These are phyloP conservation scores for Troides helena DNA, from an alignment of 2,888 invertebrate genomes.

Conservation along the genomic window DNA sequence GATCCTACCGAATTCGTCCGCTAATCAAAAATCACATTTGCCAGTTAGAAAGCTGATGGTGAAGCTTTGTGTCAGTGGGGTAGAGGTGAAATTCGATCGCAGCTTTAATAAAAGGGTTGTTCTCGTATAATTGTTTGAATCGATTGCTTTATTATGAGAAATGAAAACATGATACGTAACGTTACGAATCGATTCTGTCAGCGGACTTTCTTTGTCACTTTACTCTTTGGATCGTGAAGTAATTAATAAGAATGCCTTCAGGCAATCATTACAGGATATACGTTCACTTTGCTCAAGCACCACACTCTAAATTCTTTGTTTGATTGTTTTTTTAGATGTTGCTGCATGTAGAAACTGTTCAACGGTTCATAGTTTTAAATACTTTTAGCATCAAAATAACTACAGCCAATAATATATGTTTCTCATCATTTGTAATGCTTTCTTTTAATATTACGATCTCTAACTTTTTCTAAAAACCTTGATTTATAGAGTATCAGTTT, in stretches of 20 bases:
- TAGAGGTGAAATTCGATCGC: conserved; percentile 13
- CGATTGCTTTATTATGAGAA: conserved; percentile 38
- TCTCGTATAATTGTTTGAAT: conserved; percentile 27
- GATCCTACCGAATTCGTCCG: conserved; percentile 43
- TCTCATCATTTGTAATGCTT: no score
- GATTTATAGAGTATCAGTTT: no score
- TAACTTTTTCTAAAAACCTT: no score
- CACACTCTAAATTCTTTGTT: background rate
- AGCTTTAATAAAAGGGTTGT: background rate
- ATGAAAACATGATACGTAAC: conserved; percentile 58
- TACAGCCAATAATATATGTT: no score
- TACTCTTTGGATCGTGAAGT: conserved; percentile 53
- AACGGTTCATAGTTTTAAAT: no score
- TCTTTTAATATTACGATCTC: no score
- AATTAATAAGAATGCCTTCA: conserved; percentile 47
- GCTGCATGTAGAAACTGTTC: no score
- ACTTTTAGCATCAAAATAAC: no score
- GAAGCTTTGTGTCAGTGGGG: background rate
- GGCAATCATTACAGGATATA: conserved; percentile 21
- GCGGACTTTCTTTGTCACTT: conserved; percentile 59
- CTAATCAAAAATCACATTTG: conserved; percentile 29
- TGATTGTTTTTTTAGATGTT: background rate
- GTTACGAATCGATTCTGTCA: conserved; percentile 58
- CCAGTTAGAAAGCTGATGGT: conserved; percentile 18
- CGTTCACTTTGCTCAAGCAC: conserved; percentile 21